A percentile compares a stretch with the other conserved stretches of the same genome.
Conservation (phyloP, 2,113 vertebrate genomes). For the Turdus rufiventris region DNA sequence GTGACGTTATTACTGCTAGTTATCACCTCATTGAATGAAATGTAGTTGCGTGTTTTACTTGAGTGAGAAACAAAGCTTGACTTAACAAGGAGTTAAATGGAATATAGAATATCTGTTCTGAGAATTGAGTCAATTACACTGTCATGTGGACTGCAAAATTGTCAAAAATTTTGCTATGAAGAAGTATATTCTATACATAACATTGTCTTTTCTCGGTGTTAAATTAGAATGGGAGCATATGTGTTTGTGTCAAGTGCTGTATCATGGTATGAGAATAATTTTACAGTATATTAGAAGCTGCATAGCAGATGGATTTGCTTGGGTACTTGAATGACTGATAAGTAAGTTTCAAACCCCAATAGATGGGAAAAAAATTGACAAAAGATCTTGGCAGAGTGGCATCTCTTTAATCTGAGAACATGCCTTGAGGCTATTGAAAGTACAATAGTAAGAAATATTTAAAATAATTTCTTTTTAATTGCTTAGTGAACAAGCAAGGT, state of each 20-base stretch:
- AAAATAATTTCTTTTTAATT: background rate
- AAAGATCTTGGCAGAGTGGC: background rate
- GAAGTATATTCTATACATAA: background rate
- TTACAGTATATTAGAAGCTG: background rate
- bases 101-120: background rate
- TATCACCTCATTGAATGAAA: background rate
- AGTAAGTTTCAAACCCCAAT: background rate
- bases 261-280: background rate
- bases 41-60: background rate
- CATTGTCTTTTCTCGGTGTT: background rate
- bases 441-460: background rate
- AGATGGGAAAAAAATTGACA: background rate
- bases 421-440: background rate
- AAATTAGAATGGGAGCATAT: background rate
- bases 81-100: background rate
- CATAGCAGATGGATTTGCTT: background rate
- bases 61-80: background rate
- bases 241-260: background rate
- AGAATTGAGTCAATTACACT: background rate
- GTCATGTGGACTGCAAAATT: background rate
- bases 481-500: background rate
- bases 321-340: background rate
- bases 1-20: background rate
- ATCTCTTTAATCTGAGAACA: background rate
- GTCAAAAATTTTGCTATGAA: background rate